Percentiles rank a stretch among this genome's conserved stretches.
Evolutionary conservation across 2,113 vertebrate species (phyloP).

Genomic region (Sorex fumeus): DNA sequence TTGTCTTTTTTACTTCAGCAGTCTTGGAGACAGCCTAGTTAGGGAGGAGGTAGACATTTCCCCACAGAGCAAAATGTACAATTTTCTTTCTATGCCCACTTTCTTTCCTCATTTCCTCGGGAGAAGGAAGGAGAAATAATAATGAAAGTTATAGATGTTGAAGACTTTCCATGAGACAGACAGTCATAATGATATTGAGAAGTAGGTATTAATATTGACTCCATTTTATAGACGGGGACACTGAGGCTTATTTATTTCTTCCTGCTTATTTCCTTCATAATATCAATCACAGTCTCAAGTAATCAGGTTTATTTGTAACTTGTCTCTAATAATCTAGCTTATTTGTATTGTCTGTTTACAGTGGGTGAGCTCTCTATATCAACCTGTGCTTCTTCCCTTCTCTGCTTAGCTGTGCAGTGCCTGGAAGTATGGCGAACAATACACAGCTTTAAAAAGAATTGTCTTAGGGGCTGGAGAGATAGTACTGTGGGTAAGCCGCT

Average conservation of each 20-base stretch:
- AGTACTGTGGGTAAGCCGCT: too few species aligned
- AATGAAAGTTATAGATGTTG: constrained; percentile 32
- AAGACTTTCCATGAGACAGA: neutral
- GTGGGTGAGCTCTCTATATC: neutral
- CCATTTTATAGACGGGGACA: constrained; percentile 47
- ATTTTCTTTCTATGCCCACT: neutral
- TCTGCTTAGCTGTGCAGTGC: neutral
- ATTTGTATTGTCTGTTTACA: neutral
- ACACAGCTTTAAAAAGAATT: too few species aligned
- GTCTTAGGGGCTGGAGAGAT: too few species aligned
- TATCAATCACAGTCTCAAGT: neutral
- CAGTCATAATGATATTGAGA: neutral
- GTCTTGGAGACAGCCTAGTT: neutral
- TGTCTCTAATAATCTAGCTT: neutral
- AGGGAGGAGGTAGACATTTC: neutral
- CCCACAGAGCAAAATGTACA: neutral
- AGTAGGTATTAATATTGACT: constrained; percentile 13
- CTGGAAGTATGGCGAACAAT: neutral
- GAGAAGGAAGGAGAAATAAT: constrained; percentile 51
- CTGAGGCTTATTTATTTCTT: neutral
- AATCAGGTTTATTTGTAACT: neutral
- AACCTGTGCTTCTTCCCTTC: neutral
- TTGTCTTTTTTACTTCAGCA: neutral
- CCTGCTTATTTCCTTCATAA: constrained; percentile 34
- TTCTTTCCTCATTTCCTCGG: constrained; percentile 22